These are phyloP conservation scores for Heterohyrax brucei DNA, from an alignment of 2,797 vertebrate genomes.

Conservation along the genomic window DNA sequence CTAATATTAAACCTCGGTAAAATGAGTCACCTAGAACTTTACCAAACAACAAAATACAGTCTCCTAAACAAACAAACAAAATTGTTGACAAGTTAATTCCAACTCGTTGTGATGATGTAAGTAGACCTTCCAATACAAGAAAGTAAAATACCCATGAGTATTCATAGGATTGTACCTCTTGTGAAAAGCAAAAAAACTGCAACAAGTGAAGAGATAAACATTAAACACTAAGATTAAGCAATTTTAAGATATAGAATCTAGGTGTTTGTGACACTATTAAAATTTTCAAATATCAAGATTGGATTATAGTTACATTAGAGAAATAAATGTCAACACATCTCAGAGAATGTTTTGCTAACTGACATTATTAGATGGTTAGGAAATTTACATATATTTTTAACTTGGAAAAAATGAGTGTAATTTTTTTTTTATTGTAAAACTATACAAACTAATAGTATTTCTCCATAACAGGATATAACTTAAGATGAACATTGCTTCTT, in stretches of 20 bases:
- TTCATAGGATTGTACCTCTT: neutral
- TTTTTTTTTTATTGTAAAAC: neutral
- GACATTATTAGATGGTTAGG: neutral
- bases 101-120: neutral
- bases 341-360: conserved; percentile 22
- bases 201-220: neutral
- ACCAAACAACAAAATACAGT: neutral
- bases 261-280: neutral
- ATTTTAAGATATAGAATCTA: conserved; percentile 1
- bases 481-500: conserved; percentile 6
- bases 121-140: neutral
- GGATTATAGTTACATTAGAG: neutral
- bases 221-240: conserved; percentile 22
- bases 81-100: neutral
- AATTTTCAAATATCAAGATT: conserved; percentile 6
- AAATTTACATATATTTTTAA: neutral
- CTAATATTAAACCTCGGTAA: conserved; percentile 22
- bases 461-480: neutral
- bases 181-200: neutral
- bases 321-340: neutral
- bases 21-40: conserved; percentile 25
- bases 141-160: neutral
- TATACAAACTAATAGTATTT: conserved; percentile 13
- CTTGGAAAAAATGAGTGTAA: neutral
- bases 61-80: too few relatives aligned